Evolutionary conservation across 2,113 vertebrate species (phyloP), one percentile per base, ranked within the genome.

Genomic region (Mixornis gularis): DNA sequence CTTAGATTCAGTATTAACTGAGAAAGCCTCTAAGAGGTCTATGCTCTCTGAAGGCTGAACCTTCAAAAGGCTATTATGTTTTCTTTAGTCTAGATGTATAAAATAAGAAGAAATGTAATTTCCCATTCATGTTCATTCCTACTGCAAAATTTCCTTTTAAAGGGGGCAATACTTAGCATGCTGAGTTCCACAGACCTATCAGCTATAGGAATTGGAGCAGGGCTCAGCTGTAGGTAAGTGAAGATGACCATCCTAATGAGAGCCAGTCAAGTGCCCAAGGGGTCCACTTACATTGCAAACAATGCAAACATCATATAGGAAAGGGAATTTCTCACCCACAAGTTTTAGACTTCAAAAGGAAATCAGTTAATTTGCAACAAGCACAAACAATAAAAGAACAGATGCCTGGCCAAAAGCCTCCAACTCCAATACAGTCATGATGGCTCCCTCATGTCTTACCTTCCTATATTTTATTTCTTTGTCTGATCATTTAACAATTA

Each of bases 391-490:
- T 17, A 53, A 62, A 48, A 17, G 26, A 85, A 88, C 32, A 89
- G 59, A 94, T 48, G 46, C 9, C 32, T 26, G 78, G 72, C 20
- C 32, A 79, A 85, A 94, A 90, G 51, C 65, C 68, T 87, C 65
- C 68, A 79, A 69, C 62, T 64, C 26, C 62, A 69, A 55, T 18
- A 71, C 10, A 55, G 58, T 80, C 49, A 36, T 63, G 63, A 89
- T 36, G 43, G 26, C 29, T 91, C 52, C 52, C 48, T 60, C 64
- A 95, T 12, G 32, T 95, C 76, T 95, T 88, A 68, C 17, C 25
- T 87, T 95, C 85, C 70, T 93, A 4, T 36, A 48, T 85, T 94
- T 90, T 36, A 44, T 87, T 95, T 92, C 77, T 96, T 88, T 81
- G 79, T 86, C 71, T 89, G 49, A 60, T 83, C 70, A 85, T 59